Evolutionary conservation across 2,888 invertebrate genomes (phyloP).

Genomic region (Caenorhabditis panamensis): DNA sequence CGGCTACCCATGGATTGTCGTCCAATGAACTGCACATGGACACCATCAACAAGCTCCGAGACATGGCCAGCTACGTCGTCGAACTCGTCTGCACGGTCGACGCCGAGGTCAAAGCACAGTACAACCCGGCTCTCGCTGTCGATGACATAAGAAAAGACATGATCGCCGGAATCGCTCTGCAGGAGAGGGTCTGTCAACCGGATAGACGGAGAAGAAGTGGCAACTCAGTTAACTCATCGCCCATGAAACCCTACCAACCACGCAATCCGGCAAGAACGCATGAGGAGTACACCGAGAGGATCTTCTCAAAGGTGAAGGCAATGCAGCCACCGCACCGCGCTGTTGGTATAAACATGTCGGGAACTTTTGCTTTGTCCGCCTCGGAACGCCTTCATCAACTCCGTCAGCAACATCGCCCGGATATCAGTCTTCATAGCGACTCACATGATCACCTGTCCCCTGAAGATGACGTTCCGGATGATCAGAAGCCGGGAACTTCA

Average conservation of each 20-base stretch:
- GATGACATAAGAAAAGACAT: slow-evolving; percentile 45
- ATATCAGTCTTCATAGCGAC: no score
- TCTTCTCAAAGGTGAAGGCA: slow-evolving; percentile 5
- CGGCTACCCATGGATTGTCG: slow-evolving; percentile 27
- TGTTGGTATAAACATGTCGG: slow-evolving; percentile 11
- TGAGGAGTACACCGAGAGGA: slow-evolving; percentile 15
- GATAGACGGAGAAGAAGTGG: slow-evolving; percentile 27
- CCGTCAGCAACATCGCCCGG: neutral
- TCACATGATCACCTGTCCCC: neutral
- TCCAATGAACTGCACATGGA: slow-evolving; percentile 24
- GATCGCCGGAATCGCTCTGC: slow-evolving; percentile 45
- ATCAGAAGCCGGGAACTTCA: slow-evolving; percentile 17
- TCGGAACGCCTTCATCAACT: neutral
- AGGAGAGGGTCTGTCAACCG: slow-evolving; percentile 28
- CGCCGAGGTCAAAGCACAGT: slow-evolving; percentile 40
- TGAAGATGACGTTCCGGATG: neutral
- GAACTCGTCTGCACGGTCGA: slow-evolving; percentile 34
- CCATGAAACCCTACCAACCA: neutral
- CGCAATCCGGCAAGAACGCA: neutral
- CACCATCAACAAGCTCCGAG: slow-evolving; percentile 27
- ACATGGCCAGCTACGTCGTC: slow-evolving; percentile 44
- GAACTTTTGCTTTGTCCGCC: neutral
- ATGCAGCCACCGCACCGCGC: slow-evolving; percentile 5
- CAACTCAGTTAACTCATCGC: neutral
- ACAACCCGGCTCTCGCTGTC: slow-evolving; percentile 6